Evolutionary conservation across 2,888 invertebrate species (phyloP), one percentile per base, ranked within the genome.

Genomic region (Uropetala carovei): DNA sequence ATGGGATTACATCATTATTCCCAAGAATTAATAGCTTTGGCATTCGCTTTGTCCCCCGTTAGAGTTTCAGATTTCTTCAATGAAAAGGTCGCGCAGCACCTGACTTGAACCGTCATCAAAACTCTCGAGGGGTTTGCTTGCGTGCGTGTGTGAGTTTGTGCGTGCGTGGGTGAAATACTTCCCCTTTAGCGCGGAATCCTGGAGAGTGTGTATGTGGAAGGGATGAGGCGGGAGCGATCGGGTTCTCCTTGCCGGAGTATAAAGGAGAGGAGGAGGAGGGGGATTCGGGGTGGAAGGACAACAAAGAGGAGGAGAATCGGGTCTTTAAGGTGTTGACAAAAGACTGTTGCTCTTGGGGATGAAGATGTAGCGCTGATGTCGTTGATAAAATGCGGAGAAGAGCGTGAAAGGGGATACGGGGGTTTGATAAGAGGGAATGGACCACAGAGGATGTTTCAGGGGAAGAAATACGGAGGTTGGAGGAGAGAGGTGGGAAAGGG

Each of bases 321-420:
- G 43, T 43, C 43, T 43, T 75, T 27, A 75, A 27, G 75, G 16
- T 30, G 68, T 18, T 89, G 68, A 68, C 68, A 89, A 43, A 89
- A 89, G 64, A 89, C 60, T 68, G 89, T 68, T 18, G 59, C 89
- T 5, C 43, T 64, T 8, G 68, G 56, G 89, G 43, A 68, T 68
- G 11, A 89, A 60, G 60, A 89, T 43, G 30, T 89, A 13, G 64
- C 68, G 27, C 64, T 30, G 64, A 0, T 18, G 30, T n/a, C 89
- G 64, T 64, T 68, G 89, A 18, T 30, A 57, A 57, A 83, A 83
- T 83, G 11, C 83, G 8, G 27, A 16, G 27, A 16, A 56, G 30
- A n/a, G 18, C 16, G 0, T n/a, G 56, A 18, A n/a, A 83, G 56
- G 43, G 43, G 58, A 89, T 56, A 43, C 18, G 58, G 2, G 75